A percentile compares a stretch with the other conserved stretches of the same genome.
Conservation (phyloP, 2,113 vertebrate species). For the Chloebia gouldiae region DNA sequence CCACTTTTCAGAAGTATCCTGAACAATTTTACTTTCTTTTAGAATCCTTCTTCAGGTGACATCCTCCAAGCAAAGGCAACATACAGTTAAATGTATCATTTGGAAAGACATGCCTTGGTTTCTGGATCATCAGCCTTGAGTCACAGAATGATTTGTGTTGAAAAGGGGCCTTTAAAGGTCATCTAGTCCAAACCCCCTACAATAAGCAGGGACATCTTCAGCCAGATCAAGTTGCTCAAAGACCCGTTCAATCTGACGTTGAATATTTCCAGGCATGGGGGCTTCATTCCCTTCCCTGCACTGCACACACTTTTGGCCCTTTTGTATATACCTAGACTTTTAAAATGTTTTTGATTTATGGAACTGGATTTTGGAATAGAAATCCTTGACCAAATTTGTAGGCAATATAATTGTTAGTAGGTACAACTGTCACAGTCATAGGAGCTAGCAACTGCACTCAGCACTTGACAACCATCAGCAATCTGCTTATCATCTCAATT, state of each 20-base stretch:
- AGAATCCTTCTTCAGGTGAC: not conserved
- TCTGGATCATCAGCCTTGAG: not conserved
- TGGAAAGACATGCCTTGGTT: not conserved
- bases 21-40: not conserved
- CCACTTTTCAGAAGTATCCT: not conserved
- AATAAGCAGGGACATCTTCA: not conserved
- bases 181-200: not conserved
- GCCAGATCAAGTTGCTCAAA: not conserved
- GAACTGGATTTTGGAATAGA: not conserved
- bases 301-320: not conserved
- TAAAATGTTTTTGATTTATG: not conserved
- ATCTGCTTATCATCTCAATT: not conserved
- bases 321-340: not conserved
- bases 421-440: not conserved
- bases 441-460: not conserved
- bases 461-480: not conserved
- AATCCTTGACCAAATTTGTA: not conserved
- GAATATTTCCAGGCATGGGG: not conserved
- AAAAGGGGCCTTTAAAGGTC: not conserved
- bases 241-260: rapidly evolving
- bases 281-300: not conserved
- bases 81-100: not conserved
- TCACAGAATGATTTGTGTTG: not conserved
- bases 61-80: not conserved
- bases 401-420: not conserved